Percentiles rank a stretch among this genome's conserved stretches.
These are phyloP conservation scores for Noctua comes DNA, from an alignment of 2,888 invertebrate species.

Conservation along the genomic window DNA sequence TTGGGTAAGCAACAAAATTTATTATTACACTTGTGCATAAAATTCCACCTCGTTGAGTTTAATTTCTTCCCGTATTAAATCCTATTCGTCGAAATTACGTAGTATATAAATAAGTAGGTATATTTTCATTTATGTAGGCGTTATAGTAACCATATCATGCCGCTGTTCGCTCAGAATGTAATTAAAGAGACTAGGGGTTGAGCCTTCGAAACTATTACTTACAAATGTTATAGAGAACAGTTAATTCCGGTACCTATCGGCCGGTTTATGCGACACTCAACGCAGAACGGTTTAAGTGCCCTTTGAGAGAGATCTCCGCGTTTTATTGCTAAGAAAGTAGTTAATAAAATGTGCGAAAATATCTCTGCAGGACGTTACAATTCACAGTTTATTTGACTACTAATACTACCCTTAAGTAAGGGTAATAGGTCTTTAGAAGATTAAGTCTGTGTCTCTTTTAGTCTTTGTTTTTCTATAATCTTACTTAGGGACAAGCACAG, in stretches of 20 bases:
- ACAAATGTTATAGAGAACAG: constrained; percentile 70
- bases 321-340: constrained; percentile 70
- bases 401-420: constrained; percentile 46
- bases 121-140: constrained; percentile 41
- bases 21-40: constrained; percentile 34
- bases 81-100: background rate
- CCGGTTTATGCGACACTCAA: constrained; percentile 75
- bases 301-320: constrained; percentile 67
- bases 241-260: constrained; percentile 74
- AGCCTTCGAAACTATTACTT: constrained; percentile 66
- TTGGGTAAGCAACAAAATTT: constrained; percentile 17
- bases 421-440: constrained; percentile 40
- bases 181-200: constrained; percentile 56
- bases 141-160: constrained; percentile 41
- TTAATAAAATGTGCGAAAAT: constrained; percentile 71
- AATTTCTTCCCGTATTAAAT: constrained; percentile 32
- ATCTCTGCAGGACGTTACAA: constrained; percentile 56
- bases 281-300: constrained; percentile 68
- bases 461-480: background rate
- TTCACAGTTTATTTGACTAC: constrained; percentile 63
- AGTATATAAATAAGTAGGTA: constrained; percentile 26
- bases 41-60: constrained; percentile 43
- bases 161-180: constrained; percentile 52
- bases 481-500: background rate
- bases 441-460: constrained; percentile 6